Evolutionary conservation across 2,888 invertebrate species (phyloP).

Genomic region (Neoaliturus tenellus): DNA sequence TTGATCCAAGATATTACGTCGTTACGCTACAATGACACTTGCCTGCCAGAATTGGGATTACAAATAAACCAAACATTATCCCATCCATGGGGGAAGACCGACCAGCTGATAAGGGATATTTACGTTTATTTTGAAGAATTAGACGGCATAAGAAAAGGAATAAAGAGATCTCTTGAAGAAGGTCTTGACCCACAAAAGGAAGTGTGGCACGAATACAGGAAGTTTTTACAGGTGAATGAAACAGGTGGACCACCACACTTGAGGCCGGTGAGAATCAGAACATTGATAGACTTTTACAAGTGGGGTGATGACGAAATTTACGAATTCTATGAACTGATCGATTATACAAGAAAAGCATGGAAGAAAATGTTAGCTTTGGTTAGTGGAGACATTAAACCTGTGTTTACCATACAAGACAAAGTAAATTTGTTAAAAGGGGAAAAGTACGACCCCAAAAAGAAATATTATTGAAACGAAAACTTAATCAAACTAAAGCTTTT

Average conservation of each 20-base stretch:
- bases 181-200: not conserved
- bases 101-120: constrained; percentile 11
- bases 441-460: constrained; percentile 3
- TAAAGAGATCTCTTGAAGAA: not conserved
- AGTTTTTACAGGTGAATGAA: not conserved
- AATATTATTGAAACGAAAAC: not conserved
- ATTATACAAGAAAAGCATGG: constrained; percentile 32
- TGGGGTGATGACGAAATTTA: not conserved
- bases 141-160: not conserved
- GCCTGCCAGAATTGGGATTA: constrained; percentile 12
- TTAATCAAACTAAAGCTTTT: too few species aligned
- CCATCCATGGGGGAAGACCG: constrained; percentile 12
- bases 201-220: not conserved
- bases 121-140: constrained; percentile 30
- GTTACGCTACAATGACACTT: constrained; percentile 30
- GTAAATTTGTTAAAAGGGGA: not conserved
- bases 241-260: not conserved
- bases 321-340: constrained; percentile 23
- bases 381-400: not conserved
- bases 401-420: constrained; percentile 11
- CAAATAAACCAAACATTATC: not conserved
- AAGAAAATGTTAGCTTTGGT: not conserved
- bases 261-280: not conserved
- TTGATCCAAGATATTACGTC: not conserved
- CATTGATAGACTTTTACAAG: constrained; percentile 30